Base-by-base conservation (phyloP, 1,140 invertebrate genomes). In the Hyphantria cunea region DNA sequence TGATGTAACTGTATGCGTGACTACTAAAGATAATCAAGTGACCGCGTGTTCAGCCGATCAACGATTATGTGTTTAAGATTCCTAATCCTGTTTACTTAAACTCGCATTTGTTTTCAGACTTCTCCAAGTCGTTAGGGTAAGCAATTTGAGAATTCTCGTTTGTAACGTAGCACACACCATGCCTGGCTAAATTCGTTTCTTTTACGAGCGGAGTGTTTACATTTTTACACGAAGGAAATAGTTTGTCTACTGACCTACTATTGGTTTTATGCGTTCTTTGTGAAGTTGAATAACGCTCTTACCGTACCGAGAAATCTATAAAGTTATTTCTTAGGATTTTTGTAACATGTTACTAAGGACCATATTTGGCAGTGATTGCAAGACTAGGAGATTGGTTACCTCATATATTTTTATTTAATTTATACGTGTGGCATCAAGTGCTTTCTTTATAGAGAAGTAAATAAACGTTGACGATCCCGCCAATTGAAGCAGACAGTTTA, bases 151-250 rank as follows among this genome's bases (percentile, higher is more conserved):
- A 50, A 41, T 44, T 62, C 41, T 34, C 41, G 44, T 32, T 41
- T 13, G 50, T 64, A 61, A 69, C n/a, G 50, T 64, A 61, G 67
- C 70, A 66, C 55, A 52, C 37, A 34, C 41, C 42, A 14, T 44
- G 47, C 17, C 50, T 68, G 74, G 68, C 67, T 80, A 78, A 76
- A 80, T 80, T 76, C 41, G 67, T 72, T 71, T 67, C 32, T 54
- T 81, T 76, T 76, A 74, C 58, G 67, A 71, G n/a, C 70, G 58
- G 41, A 61, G 63, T 76, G 78, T 78, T 82, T 80, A 82, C 65
- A 75, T 75, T 78, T 66, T 70, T 64, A 64, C 44, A 41, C 32
- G 9, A 50, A 59, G 45, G 51, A 62, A 78, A 71, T 68, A 52
- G 63, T 68, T 71, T 56, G 66, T 68, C 65, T 67, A 63, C 65